These are phyloP conservation scores for Poeciliopsis gracilis DNA, from an alignment of 2,797 vertebrate genomes.

Conservation along the genomic window DNA sequence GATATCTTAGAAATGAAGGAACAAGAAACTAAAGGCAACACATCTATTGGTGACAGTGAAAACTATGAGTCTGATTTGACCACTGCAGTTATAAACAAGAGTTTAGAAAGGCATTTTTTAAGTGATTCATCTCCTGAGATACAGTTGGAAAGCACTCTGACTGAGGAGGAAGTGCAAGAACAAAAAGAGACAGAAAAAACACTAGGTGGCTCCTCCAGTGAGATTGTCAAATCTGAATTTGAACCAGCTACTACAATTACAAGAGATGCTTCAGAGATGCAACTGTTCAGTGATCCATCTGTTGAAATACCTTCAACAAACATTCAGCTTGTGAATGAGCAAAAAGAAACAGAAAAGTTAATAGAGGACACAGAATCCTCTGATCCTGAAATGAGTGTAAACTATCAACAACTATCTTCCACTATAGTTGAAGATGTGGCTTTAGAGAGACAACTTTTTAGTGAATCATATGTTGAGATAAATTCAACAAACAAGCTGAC, in stretches of 20 bases:
- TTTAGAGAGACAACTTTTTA: conserved; percentile 15
- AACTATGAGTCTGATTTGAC: conserved; percentile 8
- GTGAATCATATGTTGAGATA: conserved; percentile 2
- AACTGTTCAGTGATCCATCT: conserved; percentile 3
- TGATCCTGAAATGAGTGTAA: conserved; percentile 12
- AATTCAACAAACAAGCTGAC: conserved; percentile 3
- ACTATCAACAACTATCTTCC: conserved; percentile 9
- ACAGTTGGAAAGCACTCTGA: conserved; percentile 1
- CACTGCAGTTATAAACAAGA: conserved; percentile 11
- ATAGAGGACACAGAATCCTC: not conserved
- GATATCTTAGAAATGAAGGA: not conserved
- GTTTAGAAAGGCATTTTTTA: conserved; percentile 12
- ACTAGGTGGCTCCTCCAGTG: not conserved
- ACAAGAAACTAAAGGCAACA: conserved; percentile 15
- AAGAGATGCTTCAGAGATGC: conserved; percentile 29
- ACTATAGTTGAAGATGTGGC: conserved; percentile 12
- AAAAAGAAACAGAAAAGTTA: conserved; percentile 9
- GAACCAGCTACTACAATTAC: not conserved
- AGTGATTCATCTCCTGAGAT: conserved; percentile 7
- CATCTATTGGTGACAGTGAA: conserved; percentile 12
- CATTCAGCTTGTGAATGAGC: not conserved
- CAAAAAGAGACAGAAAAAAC: conserved; percentile 9
- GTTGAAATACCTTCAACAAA: not conserved
- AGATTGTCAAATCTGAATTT: conserved; percentile 9
- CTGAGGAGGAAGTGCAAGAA: conserved; percentile 17